Conservation (phyloP, 2,113 vertebrate species). For the Aleadryas rufinucha region DNA sequence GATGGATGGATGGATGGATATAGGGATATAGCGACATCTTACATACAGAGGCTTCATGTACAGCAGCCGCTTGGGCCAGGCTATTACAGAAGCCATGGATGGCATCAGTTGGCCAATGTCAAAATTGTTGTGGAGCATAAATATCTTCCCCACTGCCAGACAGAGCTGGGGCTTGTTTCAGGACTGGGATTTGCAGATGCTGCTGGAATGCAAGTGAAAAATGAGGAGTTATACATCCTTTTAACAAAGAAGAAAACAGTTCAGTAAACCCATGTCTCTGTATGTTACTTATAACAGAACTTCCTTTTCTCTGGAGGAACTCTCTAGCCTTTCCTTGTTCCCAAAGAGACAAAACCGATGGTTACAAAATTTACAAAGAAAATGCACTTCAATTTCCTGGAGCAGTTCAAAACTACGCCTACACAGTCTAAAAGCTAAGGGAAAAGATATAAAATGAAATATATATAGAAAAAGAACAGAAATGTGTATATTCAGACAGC, state of each 20-base stretch:
- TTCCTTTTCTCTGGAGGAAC: neutral
- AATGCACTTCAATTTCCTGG: neutral
- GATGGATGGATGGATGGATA: too few species aligned
- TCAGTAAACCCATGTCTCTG: neutral
- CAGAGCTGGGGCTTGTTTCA: neutral
- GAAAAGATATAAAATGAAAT: neutral
- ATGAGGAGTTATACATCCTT: neutral
- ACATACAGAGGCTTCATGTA: fast-evolving
- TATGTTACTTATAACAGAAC: neutral
- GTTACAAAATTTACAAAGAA: neutral
- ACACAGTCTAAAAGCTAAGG: neutral
- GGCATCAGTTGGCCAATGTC: neutral
- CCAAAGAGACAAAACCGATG: neutral
- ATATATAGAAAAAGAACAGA: neutral
- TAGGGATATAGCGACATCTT: neutral
- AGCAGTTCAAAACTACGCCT: neutral
- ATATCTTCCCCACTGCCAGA: neutral
- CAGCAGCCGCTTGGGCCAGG: neutral
- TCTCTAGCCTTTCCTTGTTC: neutral
- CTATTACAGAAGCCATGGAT: neutral
- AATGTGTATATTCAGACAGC: neutral
- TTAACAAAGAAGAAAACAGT: neutral
- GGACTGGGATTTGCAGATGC: neutral
- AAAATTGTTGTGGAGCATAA: neutral
- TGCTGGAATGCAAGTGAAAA: neutral